A percentile compares a stretch with the other conserved stretches of the same genome.
Evolutionary conservation across 1,140 invertebrate genomes (phyloP).

Genomic region (Meloidogyne exigua): DNA sequence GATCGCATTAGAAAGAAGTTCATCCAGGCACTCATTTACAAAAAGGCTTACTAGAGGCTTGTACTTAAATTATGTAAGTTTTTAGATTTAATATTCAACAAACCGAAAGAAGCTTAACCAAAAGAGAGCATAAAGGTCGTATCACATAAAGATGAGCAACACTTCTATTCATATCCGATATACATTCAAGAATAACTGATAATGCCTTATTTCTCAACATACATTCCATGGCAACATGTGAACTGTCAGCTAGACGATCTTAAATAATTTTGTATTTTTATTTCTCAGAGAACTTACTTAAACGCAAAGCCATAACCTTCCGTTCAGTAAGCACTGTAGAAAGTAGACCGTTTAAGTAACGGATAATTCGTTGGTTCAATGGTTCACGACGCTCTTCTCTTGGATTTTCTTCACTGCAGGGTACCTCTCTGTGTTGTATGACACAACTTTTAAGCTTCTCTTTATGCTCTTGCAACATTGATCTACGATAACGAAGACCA

Average conservation of each 20-base stretch:
- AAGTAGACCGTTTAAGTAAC: conserved; percentile 13
- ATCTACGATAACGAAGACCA: conserved; percentile 5
- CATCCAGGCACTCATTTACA: conserved; percentile 12
- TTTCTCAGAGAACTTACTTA: neutral
- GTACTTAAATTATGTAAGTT: too few species aligned
- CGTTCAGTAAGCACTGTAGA: conserved; percentile 24
- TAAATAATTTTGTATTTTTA: neutral
- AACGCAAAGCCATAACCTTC: conserved; percentile 24
- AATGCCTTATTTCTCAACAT: neutral
- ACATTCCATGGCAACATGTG: conserved; percentile 26
- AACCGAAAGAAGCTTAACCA: conserved; percentile 25
- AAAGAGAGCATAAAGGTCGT: conserved; percentile 14
- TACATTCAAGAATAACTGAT: conserved; percentile 9
- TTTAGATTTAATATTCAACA: too few species aligned
- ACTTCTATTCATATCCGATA: conserved; percentile 20
- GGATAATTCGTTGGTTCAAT: conserved; percentile 11
- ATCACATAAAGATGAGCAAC: conserved; percentile 26
- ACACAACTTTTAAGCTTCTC: conserved; percentile 14
- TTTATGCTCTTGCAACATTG: conserved; percentile 10
- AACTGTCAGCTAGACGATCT: conserved; percentile 24
- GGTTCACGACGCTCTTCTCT: conserved; percentile 21
- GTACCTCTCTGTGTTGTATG: conserved; percentile 11
- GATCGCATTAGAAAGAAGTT: conserved; percentile 8
- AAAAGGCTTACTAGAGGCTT: conserved; percentile 6
- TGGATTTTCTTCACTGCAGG: conserved; percentile 25